Evolutionary conservation across 1,140 invertebrate species (phyloP).

Genomic region (Harpegnathos saltator): DNA sequence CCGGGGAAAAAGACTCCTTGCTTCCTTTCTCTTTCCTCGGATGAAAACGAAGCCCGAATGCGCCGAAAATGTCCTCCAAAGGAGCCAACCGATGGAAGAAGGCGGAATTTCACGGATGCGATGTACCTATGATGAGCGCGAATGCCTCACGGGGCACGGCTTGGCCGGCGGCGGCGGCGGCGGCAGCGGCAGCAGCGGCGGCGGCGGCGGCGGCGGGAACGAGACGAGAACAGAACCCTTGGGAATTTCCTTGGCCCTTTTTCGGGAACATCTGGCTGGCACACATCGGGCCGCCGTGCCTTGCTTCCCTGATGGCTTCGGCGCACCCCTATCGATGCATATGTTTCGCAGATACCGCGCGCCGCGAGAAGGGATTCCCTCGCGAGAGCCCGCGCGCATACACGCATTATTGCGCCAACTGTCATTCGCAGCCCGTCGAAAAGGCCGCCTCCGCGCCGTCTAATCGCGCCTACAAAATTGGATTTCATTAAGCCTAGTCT

Average conservation of each 20-base stretch:
- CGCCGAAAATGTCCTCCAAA: not conserved
- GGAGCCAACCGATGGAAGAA: not conserved
- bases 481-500: constrained; percentile 37
- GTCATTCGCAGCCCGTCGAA: constrained; percentile 51
- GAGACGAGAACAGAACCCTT: constrained; percentile 72
- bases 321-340: constrained; percentile 81
- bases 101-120: not conserved
- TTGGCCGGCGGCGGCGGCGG: too few species aligned
- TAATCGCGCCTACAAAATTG: constrained; percentile 52
- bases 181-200: too few species aligned
- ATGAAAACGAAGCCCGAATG: too few species aligned
- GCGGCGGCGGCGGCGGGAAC: too few species aligned
- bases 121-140: not conserved
- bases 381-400: constrained; percentile 25
- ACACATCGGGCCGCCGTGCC: constrained; percentile 68
- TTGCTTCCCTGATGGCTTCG: constrained; percentile 68
- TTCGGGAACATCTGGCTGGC: constrained; percentile 80
- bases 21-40: too few species aligned
- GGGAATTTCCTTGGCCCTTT: constrained; percentile 79
- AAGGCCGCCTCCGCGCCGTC: constrained; percentile 23
- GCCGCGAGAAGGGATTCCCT: constrained; percentile 55
- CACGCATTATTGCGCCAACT: constrained; percentile 64
- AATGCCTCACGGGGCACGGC: constrained; percentile 27
- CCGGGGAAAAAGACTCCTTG: too few species aligned
- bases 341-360: constrained; percentile 81